Evolutionary conservation across 2,113 vertebrate genomes (phyloP), one percentile per base, ranked within the genome.

Genomic region (Myrmecophaga tridactyla): DNA sequence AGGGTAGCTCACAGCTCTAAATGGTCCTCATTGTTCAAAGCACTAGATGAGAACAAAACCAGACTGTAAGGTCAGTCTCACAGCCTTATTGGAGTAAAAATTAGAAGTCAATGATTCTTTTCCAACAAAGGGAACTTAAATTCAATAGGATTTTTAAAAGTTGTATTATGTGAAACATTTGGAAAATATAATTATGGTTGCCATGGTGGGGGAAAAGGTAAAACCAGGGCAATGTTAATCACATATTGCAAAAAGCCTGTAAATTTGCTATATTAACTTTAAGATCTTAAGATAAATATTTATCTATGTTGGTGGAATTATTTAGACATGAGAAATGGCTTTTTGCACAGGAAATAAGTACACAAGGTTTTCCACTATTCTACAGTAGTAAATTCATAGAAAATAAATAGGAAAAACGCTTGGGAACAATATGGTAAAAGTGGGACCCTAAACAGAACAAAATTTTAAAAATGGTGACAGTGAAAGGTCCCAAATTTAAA

Each of bases 1-100:
- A 96, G 67, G 34, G 51, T 3, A 63, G 90, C 39, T 67, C 84
- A 36, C 25, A 41, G 77, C 48, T 93, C 63, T 94, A 65, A 97
- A 97, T 90, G 82, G 25, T 94, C 93, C 94, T 94, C 94, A 96
- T 97, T 97, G 97, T 86, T 97, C 94, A 41, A 8, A 6, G 62
- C 15, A 63, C 96, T 96, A 67, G 4, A 78, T 18, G 96, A 43
- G 81, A 87, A 93, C 51, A 92, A 75, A 93, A 96, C 21, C 39
- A 63, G 88, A 34, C 91, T 41, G 39, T 51, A 93, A 70, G 91
- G 63, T 95, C 89, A 96, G 87, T 69, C 80, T 72, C 92, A 7
- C 94, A 97, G 95, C 94, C 96, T 94, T n/a, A n/a, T 56, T 0
- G 43, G 94, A 96, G 86, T 27, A 65, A 92, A 95, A 97, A 93